Percentiles rank a stretch among this genome's conserved stretches.
These are phyloP conservation scores for Coptodon rendalli DNA, from an alignment of 2,113 vertebrate species.

Conservation along the genomic window DNA sequence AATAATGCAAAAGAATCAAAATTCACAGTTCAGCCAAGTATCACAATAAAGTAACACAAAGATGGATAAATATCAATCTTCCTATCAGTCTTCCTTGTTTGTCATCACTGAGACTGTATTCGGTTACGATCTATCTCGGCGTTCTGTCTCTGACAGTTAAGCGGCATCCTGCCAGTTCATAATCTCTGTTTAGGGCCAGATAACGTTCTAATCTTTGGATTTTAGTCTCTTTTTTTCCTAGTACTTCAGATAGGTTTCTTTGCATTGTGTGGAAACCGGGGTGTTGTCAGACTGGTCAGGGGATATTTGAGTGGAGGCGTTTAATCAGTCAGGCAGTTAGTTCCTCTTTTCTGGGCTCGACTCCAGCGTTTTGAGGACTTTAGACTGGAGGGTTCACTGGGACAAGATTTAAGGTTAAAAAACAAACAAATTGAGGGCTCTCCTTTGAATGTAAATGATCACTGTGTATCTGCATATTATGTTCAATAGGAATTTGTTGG, in stretches of 20 bases:
- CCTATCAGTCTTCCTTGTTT: not conserved
- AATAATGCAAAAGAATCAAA: not conserved
- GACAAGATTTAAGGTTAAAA: not conserved
- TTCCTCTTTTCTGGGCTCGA: not conserved
- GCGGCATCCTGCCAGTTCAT: not conserved
- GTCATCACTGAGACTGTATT: not conserved
- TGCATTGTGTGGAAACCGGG: accelerated
- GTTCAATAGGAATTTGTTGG: not conserved
- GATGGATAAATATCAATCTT: not conserved
- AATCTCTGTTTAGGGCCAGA: not conserved
- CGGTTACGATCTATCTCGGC: not conserved
- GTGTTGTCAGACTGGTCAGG: not conserved
- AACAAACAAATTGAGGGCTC: not conserved
- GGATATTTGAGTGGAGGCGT: not conserved
- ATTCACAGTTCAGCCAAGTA: not conserved
- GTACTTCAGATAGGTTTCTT: not conserved
- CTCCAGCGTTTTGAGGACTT: not conserved
- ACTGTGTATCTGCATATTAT: accelerated
- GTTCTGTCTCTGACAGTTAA: not conserved
- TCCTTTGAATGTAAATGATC: not conserved
- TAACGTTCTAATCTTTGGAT: not conserved
- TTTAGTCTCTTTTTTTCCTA: not conserved
- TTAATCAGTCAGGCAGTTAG: not conserved
- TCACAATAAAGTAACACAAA: accelerated
- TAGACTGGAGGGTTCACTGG: not conserved